A percentile compares a stretch with the other conserved stretches of the same genome.
phyloP scores from a whole-genome alignment of 2,797 vertebrate genomes.

The Threskiornis aethiopicus region DNA sequence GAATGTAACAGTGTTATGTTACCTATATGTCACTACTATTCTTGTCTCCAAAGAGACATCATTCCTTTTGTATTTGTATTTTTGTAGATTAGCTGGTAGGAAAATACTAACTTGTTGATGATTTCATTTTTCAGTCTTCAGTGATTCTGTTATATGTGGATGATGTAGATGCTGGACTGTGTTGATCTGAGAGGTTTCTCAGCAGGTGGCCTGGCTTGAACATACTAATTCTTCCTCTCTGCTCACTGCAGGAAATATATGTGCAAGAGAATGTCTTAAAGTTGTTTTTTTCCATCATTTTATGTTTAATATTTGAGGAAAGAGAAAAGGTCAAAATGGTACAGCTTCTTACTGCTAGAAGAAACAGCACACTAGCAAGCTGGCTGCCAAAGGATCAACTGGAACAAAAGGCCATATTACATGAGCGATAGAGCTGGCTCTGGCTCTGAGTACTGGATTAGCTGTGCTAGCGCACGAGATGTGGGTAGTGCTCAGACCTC shows the following conservation, averaged over 20 bases:
- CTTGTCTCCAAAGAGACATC: not conserved
- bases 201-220: not conserved
- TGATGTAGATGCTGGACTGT: not conserved
- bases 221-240: not conserved
- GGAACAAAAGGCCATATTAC: not conserved
- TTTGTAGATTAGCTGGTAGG: not conserved
- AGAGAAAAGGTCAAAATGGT: not conserved
- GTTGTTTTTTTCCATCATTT: not conserved
- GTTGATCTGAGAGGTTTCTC: not conserved
- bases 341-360: not conserved
- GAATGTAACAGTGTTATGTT: not conserved
- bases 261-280: not conserved
- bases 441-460: not conserved
- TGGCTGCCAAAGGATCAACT: not conserved
- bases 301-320: not conserved
- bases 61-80: not conserved
- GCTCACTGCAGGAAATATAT: not conserved
- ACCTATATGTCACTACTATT: not conserved
- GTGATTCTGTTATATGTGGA: not conserved
- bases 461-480: not conserved
- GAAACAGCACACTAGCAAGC: not conserved
- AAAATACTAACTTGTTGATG: not conserved
- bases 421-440: accelerated
- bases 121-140: not conserved
- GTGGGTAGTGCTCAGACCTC: not conserved